Percentiles rank a stretch among this genome's conserved stretches.
Conservation (phyloP, 2,888 invertebrate species). For the Cotesia congregata region DNA sequence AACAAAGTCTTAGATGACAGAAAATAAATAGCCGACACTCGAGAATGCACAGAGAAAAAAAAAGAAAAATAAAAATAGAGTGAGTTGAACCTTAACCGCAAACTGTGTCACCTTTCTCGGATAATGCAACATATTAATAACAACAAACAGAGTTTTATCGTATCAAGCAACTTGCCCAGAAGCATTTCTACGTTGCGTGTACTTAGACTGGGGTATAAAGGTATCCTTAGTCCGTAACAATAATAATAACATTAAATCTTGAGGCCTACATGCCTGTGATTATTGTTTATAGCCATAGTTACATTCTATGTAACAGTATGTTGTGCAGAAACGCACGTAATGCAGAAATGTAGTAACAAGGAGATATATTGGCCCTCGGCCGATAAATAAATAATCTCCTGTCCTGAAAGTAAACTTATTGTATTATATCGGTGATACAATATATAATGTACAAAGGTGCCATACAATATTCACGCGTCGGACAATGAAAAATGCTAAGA, state of each 20-base stretch:
- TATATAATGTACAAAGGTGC: too few species aligned
- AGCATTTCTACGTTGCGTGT: background rate
- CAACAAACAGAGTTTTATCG: slow-evolving; percentile 8
- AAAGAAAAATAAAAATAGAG: background rate
- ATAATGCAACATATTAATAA: background rate
- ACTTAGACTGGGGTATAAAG: slow-evolving; percentile 7
- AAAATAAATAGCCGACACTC: background rate
- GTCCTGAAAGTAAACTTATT: too few species aligned
- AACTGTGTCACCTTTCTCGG: background rate
- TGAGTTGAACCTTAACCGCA: background rate
- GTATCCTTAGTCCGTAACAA: background rate
- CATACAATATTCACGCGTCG: too few species aligned
- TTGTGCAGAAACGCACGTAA: background rate
- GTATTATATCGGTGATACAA: too few species aligned
- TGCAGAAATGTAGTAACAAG: background rate
- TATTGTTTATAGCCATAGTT: background rate
- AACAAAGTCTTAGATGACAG: background rate
- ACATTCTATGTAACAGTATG: slow-evolving; percentile 2
- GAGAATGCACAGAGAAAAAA: background rate
- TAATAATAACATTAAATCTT: background rate
- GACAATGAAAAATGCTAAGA: too few species aligned
- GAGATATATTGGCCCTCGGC: slow-evolving; percentile 10
- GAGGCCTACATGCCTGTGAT: background rate
- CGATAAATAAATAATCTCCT: background rate
- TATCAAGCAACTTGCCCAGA: background rate